Base-by-base conservation (phyloP, 1,140 invertebrate genomes). In the Gerris buenoi region DNA sequence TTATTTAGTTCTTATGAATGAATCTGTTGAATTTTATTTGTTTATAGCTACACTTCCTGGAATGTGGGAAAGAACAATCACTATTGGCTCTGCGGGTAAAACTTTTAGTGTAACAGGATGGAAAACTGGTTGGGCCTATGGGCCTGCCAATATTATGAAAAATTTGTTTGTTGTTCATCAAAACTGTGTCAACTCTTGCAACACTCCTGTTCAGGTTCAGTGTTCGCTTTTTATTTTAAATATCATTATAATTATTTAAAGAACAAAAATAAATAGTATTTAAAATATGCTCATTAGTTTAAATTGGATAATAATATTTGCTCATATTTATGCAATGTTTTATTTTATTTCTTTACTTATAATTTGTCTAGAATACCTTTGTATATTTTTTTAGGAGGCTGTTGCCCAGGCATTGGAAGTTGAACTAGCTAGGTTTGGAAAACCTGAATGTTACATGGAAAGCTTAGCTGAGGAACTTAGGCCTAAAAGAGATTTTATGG, bases 21-120 rank as follows among this genome's bases (percentile, higher is more conserved):
- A 5, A 59, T 3, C n/a, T 28, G 1, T 33, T 56, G 10, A n/a
- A n/a, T n/a, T n/a, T 23, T 65, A n/a, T 62, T 62, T 62, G 70
- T 74, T 73, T 78, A 64, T 71, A 91, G 93, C 91, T n/a, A 88
- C 91, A 0, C 76, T 98, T 13, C 94, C 96, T 18, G 93, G 82
- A 2, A 99, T 99, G 97, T 99, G 92, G 88, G 93, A 98, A 68
- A 83, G 96, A 65, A 99, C 97, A 0, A 88, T 99, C 25, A 98
- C 97, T 0, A 88, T 99, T 73, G 95, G 97, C 0, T 97, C 94
- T 62, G 95, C 95, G 0, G 97, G 97, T 0, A 98, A 98, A 82
- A 95, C 93, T 0, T 98, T 98, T 78, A 95, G 91, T 71, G 92
- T 95, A 2, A 99, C 97, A 2, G 97, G 97, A 1, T 96, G 93